Percentiles rank a stretch among this genome's conserved stretches.
These are phyloP conservation scores for Phenganax stokvisi DNA, from an alignment of 92 coral and sea anemone genomes.

Conservation along the genomic window DNA sequence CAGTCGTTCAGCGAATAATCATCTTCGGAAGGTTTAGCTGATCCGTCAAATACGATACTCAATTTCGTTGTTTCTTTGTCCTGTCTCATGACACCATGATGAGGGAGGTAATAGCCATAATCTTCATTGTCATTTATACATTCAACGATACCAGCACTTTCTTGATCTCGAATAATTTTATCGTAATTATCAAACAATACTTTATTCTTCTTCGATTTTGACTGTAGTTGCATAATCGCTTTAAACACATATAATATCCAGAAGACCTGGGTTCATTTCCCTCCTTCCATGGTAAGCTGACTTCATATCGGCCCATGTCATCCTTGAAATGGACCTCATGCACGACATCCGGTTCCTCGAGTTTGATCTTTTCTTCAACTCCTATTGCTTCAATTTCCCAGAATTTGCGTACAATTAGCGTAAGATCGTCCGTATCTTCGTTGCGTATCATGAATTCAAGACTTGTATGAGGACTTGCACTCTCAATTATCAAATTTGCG, in stretches of 20 bases:
- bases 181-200: conserved; percentile 5
- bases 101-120: not conserved
- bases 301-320: not conserved
- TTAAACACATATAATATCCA: not conserved
- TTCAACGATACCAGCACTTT: not conserved
- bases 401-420: not conserved
- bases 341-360: not conserved
- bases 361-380: not conserved
- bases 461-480: not conserved
- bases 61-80: conserved; percentile 19
- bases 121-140: not conserved
- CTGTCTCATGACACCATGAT: conserved; percentile 8
- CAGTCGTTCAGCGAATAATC: not conserved
- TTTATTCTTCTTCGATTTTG: conserved; percentile 2
- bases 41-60: not conserved
- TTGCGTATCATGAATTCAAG: not conserved
- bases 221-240: conserved; percentile 6
- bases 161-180: not conserved
- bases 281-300: conserved; percentile 16
- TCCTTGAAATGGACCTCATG: not conserved
- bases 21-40: conserved; percentile 11
- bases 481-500: not conserved
- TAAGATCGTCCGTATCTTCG: not conserved
- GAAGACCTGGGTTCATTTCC: not conserved
- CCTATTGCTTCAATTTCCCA: conserved; percentile 12